Conservation (phyloP, 2,797 vertebrate genomes). For the Hoplostethus mediterraneus region DNA sequence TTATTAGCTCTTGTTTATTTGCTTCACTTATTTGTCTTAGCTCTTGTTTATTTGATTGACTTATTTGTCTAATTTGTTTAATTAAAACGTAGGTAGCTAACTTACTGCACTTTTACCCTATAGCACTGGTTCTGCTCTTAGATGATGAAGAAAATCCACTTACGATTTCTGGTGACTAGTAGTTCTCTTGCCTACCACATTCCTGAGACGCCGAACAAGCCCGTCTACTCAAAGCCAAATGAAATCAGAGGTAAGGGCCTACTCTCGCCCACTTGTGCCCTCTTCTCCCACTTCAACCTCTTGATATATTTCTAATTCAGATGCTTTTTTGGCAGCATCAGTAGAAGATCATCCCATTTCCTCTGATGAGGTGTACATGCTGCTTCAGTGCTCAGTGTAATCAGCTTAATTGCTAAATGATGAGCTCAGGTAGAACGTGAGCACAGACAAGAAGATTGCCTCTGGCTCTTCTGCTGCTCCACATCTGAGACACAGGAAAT, state of each 20-base stretch:
- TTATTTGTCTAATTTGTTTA: too few relatives aligned
- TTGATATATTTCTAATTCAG: neutral
- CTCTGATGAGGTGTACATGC: too few relatives aligned
- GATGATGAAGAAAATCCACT: too few relatives aligned
- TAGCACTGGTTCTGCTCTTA: too few relatives aligned
- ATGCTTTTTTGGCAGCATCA: neutral
- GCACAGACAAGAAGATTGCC: neutral
- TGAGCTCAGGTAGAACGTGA: conserved; percentile 31
- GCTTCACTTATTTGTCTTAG: too few relatives aligned
- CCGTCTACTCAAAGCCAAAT: conserved; percentile 4
- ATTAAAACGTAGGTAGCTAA: too few relatives aligned
- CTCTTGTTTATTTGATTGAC: too few relatives aligned
- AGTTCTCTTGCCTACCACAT: too few relatives aligned
- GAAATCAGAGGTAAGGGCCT: neutral
- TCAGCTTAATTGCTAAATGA: conserved; percentile 36
- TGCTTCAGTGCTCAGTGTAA: conserved; percentile 18
- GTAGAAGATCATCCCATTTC: neutral
- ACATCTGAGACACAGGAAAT: neutral
- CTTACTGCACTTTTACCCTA: too few relatives aligned
- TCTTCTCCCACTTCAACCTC: neutral
- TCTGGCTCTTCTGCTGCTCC: neutral
- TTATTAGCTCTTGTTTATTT: too few relatives aligned
- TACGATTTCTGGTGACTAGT: too few relatives aligned
- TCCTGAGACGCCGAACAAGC: neutral
- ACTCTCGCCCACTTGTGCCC: neutral